A percentile compares a stretch with the other conserved stretches of the same genome.
phyloP scores from a whole-genome alignment of 2,797 vertebrate genomes.

The Botia almorhae region DNA sequence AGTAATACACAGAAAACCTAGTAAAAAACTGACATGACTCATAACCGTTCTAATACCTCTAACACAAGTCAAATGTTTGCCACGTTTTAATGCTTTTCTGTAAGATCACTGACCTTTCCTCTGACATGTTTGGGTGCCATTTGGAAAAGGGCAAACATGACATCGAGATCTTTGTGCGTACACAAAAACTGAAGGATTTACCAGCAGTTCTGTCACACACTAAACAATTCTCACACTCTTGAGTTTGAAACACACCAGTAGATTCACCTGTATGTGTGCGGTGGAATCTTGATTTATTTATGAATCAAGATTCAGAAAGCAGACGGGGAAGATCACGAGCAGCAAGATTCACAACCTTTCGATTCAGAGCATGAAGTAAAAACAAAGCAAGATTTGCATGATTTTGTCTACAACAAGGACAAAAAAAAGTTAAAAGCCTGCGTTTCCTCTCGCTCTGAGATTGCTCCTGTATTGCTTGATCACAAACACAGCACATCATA shows the following conservation, averaged over 20 bases:
- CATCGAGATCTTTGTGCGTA: conserved; percentile 55
- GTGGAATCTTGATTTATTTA: too few species aligned
- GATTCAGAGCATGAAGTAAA: too few species aligned
- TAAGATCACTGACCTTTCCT: conserved; percentile 71
- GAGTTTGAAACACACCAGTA: neutral
- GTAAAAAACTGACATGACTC: conserved; percentile 8
- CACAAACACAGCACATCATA: neutral
- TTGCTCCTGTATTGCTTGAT: neutral
- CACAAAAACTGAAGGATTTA: conserved; percentile 39
- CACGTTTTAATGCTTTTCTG: conserved; percentile 63
- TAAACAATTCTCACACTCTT: conserved; percentile 5
- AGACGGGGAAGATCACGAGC: too few species aligned
- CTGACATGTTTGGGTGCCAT: conserved; percentile 64
- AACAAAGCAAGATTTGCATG: neutral
- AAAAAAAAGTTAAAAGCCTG: neutral
- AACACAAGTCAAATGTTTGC: conserved; percentile 45
- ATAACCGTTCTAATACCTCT: neutral
- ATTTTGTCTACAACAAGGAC: neutral
- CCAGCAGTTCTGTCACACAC: conserved; percentile 38
- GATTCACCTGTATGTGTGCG: neutral
- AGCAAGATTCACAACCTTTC: too few species aligned
- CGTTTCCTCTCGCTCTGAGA: neutral
- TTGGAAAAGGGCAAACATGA: conserved; percentile 71
- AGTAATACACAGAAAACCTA: neutral
- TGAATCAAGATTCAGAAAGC: too few species aligned